phyloP scores from a whole-genome alignment of 1,140 invertebrate genomes.

The Monochamus saltuarius region DNA sequence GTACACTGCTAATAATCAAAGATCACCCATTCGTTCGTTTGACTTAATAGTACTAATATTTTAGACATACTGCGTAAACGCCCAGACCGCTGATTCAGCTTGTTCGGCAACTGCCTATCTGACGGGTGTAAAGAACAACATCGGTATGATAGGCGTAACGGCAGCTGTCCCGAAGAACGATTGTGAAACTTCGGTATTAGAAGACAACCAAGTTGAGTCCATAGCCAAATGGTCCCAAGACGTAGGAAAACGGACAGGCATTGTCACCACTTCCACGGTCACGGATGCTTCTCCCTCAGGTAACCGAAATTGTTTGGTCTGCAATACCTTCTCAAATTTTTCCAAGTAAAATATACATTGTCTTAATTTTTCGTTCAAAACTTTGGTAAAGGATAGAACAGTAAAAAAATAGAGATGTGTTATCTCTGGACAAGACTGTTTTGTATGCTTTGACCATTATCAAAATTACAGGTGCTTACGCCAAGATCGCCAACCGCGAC shows the following conservation, averaged over 20 bases:
- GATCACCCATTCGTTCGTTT: too few species aligned
- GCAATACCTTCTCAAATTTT: too few species aligned
- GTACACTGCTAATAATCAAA: too few species aligned
- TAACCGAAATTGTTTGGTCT: slow-evolving; percentile 11
- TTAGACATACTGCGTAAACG: slow-evolving; percentile 83
- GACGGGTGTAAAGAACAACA: slow-evolving; percentile 80
- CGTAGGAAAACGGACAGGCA: slow-evolving; percentile 71
- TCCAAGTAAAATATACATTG: too few species aligned
- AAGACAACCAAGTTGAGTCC: slow-evolving; percentile 61
- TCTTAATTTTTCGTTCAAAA: too few species aligned
- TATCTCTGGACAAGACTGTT: too few species aligned
- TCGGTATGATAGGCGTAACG: slow-evolving; percentile 73
- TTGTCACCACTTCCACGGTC: slow-evolving; percentile 77
- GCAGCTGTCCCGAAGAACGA: slow-evolving; percentile 61
- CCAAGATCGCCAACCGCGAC: slow-evolving; percentile 70
- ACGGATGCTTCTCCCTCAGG: slow-evolving; percentile 76
- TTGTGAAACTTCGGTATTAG: slow-evolving; percentile 59
- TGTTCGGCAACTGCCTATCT: slow-evolving; percentile 77
- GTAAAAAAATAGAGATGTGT: too few species aligned
- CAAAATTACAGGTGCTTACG: slow-evolving; percentile 65
- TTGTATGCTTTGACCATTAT: neutral
- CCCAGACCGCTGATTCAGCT: slow-evolving; percentile 72
- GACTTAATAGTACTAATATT: slow-evolving; percentile 30
- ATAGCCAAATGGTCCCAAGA: slow-evolving; percentile 73
- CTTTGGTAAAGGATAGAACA: too few species aligned